Percentiles rank a stretch among this genome's conserved stretches.
These are phyloP conservation scores for Rhabdornis inornatus DNA, from an alignment of 2,113 vertebrate genomes.

Conservation along the genomic window DNA sequence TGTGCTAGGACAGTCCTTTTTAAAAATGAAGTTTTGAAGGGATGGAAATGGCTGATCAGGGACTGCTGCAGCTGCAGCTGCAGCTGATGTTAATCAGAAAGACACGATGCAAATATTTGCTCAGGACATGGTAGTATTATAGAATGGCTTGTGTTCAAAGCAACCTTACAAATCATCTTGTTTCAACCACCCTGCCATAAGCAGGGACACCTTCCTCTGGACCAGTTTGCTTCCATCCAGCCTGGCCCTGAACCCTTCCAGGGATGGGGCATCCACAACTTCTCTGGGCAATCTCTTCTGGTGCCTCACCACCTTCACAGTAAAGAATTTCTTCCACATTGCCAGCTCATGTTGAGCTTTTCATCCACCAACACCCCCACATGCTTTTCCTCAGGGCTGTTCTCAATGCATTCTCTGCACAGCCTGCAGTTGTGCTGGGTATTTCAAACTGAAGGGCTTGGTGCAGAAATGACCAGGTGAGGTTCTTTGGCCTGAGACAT, in stretches of 20 bases:
- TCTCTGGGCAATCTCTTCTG: background rate
- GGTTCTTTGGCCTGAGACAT: background rate
- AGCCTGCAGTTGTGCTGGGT: background rate
- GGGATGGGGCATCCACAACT: no score
- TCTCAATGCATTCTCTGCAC: background rate
- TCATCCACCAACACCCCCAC: background rate
- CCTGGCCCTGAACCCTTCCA: background rate
- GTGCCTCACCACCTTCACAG: background rate
- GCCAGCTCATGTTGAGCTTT: background rate
- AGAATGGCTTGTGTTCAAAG: background rate
- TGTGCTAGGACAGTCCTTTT: background rate
- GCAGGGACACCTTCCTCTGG: background rate
- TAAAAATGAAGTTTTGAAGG: background rate
- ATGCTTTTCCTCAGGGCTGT: background rate
- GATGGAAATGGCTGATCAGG: background rate
- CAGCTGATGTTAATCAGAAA: background rate
- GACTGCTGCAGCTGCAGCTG: no score
- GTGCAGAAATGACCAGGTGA: background rate
- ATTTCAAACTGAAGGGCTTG: background rate
- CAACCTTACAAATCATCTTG: background rate
- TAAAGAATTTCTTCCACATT: background rate
- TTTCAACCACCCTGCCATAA: background rate
- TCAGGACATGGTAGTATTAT: background rate
- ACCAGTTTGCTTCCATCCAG: background rate
- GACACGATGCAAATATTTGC: background rate